Conservation (phyloP, 2,888 invertebrate genomes). For the Synergus japonicus region DNA sequence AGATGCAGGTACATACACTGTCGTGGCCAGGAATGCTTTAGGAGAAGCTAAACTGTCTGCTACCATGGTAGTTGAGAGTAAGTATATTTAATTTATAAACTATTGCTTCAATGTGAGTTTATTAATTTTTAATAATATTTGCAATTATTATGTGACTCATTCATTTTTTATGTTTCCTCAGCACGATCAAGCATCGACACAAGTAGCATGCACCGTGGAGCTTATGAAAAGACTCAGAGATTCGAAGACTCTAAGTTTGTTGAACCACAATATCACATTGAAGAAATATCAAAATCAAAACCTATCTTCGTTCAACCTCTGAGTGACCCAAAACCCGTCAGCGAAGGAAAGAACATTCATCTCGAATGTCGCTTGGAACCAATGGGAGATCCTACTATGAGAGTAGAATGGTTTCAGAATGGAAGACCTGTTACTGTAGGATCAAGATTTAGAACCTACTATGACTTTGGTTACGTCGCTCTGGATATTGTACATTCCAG, state of each 20-base stretch:
- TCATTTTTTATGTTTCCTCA: constrained; percentile 69
- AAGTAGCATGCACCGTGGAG: constrained; percentile 91
- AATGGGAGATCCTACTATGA: constrained; percentile 97
- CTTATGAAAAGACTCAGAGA: constrained; percentile 91
- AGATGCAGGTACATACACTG: constrained; percentile 95
- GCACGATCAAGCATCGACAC: constrained; percentile 94
- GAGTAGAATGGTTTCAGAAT: constrained; percentile 97
- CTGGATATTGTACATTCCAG: constrained; percentile 96
- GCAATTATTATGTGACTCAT: constrained; percentile 20
- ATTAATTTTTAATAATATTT: background rate
- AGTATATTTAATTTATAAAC: constrained; percentile 75
- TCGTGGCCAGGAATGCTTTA: constrained; percentile 92
- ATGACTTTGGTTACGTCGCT: constrained; percentile 98
- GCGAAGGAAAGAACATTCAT: constrained; percentile 94
- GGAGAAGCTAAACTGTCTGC: constrained; percentile 93
- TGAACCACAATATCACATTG: constrained; percentile 93
- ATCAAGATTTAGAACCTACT: constrained; percentile 95
- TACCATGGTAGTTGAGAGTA: constrained; percentile 93
- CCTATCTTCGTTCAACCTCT: constrained; percentile 96
- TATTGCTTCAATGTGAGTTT: background rate
- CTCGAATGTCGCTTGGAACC: constrained; percentile 95
- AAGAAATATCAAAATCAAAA: constrained; percentile 95
- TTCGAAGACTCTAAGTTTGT: constrained; percentile 91
- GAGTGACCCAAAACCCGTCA: constrained; percentile 90
- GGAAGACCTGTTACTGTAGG: constrained; percentile 93